Conservation (phyloP, 2,113 vertebrate species). For the Cricetomys ansorgei region DNA sequence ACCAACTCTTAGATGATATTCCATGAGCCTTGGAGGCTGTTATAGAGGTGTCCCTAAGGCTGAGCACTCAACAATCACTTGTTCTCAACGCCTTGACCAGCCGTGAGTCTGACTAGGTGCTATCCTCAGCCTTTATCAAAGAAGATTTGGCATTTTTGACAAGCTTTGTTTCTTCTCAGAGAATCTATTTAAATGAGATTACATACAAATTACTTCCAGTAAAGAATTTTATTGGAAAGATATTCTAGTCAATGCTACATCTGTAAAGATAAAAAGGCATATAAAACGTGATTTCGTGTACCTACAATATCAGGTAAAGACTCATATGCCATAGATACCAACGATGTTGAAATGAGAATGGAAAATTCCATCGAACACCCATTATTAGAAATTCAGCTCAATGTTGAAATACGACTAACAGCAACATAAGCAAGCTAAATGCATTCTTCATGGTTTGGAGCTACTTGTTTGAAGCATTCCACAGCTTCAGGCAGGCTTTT, state of each 20-base stretch:
- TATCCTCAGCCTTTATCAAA: neutral
- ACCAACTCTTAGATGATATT: neutral
- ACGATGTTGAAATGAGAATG: slow-evolving; percentile 13
- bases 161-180: neutral
- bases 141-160: slow-evolving; percentile 17
- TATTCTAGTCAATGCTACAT: neutral
- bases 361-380: neutral
- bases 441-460: neutral
- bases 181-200: slow-evolving; percentile 60
- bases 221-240: slow-evolving; percentile 35
- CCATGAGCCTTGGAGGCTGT: neutral
- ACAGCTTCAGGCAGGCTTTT: slow-evolving; percentile 9
- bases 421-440: neutral
- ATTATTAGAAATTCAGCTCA: neutral
- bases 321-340: slow-evolving; percentile 36
- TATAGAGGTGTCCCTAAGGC: neutral
- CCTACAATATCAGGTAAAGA: neutral
- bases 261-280: neutral
- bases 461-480: neutral
- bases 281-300: neutral
- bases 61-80: neutral
- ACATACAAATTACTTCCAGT: neutral
- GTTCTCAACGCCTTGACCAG: neutral
- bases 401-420: slow-evolving; percentile 13
- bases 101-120: neutral